phyloP scores from a whole-genome alignment of 2,888 invertebrate species.

The Netelia inedita region DNA sequence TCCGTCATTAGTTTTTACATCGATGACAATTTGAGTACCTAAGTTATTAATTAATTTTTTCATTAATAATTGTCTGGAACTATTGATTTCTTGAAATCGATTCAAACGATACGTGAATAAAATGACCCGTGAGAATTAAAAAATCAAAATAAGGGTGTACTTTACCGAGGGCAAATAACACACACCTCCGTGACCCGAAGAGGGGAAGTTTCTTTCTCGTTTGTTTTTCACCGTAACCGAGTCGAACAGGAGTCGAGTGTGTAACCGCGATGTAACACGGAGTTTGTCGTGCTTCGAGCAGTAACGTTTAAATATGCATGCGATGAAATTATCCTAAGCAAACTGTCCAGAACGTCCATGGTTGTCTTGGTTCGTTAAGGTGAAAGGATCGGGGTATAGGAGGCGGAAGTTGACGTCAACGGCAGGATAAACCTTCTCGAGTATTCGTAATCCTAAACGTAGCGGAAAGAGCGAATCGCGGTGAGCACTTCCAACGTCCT shows the following conservation, averaged over 20 bases:
- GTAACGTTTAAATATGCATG: constrained; percentile 69
- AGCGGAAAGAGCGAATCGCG: background rate
- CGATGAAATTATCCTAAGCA: constrained; percentile 71
- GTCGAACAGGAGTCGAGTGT: constrained; percentile 26
- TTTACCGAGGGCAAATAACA: too few relatives aligned
- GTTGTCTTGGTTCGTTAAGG: constrained; percentile 66
- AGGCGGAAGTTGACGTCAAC: constrained; percentile 67
- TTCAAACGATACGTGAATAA: too few relatives aligned
- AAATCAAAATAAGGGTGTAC: too few relatives aligned
- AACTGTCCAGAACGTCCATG: constrained; percentile 64
- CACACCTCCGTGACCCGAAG: too few relatives aligned
- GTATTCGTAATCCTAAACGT: constrained; percentile 33
- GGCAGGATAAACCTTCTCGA: constrained; percentile 29
- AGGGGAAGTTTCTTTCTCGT: too few relatives aligned
- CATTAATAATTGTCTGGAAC: too few relatives aligned
- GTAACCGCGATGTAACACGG: constrained; percentile 16
- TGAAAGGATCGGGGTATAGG: background rate
- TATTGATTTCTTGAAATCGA: too few relatives aligned
- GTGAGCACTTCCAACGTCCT: constrained; percentile 28
- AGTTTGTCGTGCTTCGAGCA: background rate
- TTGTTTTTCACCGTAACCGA: too few relatives aligned
- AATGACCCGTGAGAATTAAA: too few relatives aligned
- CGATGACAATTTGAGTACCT: too few relatives aligned
- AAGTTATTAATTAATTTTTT: too few relatives aligned
- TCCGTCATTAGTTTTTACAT: too few relatives aligned